A percentile compares a stretch with the other conserved stretches of the same genome.
These are phyloP conservation scores for Siphonodentalium dalli DNA, from an alignment of 2,888 invertebrate genomes.

Conservation along the genomic window DNA sequence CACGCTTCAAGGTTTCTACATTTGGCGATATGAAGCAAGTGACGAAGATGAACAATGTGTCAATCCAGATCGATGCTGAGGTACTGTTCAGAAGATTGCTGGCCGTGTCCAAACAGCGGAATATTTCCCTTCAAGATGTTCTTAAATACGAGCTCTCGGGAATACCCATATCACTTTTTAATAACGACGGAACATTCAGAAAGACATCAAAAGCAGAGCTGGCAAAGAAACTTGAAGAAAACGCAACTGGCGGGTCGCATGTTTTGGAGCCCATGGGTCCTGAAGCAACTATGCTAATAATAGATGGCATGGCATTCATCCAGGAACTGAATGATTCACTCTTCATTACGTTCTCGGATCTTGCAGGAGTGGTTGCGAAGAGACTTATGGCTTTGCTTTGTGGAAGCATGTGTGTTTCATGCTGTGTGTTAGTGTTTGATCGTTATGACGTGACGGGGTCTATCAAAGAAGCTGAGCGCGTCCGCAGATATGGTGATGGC, in stretches of 20 bases:
- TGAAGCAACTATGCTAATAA: too few species aligned
- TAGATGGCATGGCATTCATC: conserved; percentile 10
- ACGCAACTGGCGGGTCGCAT: conserved; percentile 1
- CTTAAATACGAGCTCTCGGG: conserved; percentile 10
- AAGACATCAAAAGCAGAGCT: conserved; percentile 16
- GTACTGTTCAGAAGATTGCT: conserved; percentile 15
- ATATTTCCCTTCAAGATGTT: conserved; percentile 7
- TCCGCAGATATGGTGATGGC: background rate
- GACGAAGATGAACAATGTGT: background rate
- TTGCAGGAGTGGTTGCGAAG: too few species aligned
- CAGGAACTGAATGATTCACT: background rate
- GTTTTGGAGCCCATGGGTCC: background rate
- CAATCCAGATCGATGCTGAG: conserved; percentile 2
- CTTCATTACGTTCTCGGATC: conserved; percentile 6
- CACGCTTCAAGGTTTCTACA: background rate
- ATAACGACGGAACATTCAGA: too few species aligned
- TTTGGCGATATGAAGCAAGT: conserved; percentile 14
- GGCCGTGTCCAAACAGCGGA: conserved; percentile 10
- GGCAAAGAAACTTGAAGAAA: conserved; percentile 16
- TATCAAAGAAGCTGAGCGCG: conserved; percentile 11
- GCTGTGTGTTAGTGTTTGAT: too few species aligned
- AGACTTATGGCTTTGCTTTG: too few species aligned
- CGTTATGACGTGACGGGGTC: conserved; percentile 4
- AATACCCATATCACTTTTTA: too few species aligned
- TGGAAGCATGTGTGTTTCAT: too few species aligned